These are phyloP conservation scores for Coreius guichenoti DNA, from an alignment of 2,797 vertebrate genomes.

Conservation along the genomic window DNA sequence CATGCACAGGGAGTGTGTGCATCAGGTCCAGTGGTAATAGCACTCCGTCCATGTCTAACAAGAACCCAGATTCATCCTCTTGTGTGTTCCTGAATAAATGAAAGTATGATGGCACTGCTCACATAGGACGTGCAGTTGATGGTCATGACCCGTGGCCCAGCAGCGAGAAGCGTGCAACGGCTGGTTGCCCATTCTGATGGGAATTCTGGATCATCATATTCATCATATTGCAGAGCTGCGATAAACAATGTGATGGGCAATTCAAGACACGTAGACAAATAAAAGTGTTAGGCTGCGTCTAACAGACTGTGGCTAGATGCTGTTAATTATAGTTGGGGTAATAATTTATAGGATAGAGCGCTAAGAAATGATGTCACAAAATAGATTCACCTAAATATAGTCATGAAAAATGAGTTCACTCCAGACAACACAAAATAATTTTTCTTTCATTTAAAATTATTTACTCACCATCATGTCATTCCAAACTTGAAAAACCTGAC, in stretches of 20 bases:
- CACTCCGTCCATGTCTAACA: constrained; percentile 11
- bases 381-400: background rate
- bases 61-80: constrained; percentile 43
- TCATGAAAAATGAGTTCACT: background rate
- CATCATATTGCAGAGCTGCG: too few relatives aligned
- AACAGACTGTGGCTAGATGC: background rate
- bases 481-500: background rate
- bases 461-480: background rate
- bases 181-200: constrained; percentile 45
- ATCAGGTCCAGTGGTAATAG: constrained; percentile 21
- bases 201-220: constrained; percentile 29
- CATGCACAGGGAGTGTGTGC: constrained; percentile 4
- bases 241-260: constrained; percentile 13
- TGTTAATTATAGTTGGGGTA: background rate
- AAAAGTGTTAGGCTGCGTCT: constrained; percentile 3
- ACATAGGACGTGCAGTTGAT: constrained; percentile 40
- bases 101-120: constrained; percentile 50
- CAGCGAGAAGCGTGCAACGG: constrained; percentile 22
- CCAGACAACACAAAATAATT: background rate
- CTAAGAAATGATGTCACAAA: background rate
- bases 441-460: background rate
- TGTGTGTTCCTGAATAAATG: constrained; percentile 50
- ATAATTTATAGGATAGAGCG: background rate
- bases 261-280: constrained; percentile 3
- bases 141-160: constrained; percentile 27